A percentile compares a stretch with the other conserved stretches of the same genome.
Evolutionary conservation across 2,797 vertebrate genomes (phyloP).

Genomic region (Pangasius macronema): DNA sequence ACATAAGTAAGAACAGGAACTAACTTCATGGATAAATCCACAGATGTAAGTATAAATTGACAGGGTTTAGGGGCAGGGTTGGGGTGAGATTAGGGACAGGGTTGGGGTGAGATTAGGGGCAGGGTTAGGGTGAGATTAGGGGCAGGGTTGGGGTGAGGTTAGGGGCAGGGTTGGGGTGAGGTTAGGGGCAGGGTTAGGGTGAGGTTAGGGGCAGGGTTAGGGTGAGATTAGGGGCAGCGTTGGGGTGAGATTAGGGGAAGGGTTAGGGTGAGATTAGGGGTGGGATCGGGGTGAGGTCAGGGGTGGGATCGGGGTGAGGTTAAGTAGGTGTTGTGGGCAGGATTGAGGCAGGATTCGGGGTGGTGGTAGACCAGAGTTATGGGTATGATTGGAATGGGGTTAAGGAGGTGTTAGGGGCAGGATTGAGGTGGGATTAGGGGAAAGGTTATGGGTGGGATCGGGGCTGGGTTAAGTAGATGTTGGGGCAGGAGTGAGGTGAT

Average conservation of each 20-base stretch:
- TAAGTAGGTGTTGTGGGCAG: not conserved
- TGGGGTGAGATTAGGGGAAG: too few relatives aligned
- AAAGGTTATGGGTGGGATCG: not conserved
- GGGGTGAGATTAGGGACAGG: not conserved
- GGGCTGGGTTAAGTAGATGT: not conserved
- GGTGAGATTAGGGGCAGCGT: not conserved
- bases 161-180: not conserved
- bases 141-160: not conserved
- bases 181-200: not conserved
- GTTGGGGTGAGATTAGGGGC: not conserved
- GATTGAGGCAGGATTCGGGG: not conserved
- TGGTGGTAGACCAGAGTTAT: not conserved
- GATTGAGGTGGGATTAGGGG: not conserved
- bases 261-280: not conserved
- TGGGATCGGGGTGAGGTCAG: not conserved
- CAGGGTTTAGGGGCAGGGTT: not conserved
- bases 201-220: not conserved
- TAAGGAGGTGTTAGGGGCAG: not conserved
- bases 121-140: not conserved
- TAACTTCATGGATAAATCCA: not conserved
- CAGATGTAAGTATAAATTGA: not conserved
- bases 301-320: not conserved
- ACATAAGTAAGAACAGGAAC: not conserved
- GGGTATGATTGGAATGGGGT: not conserved
- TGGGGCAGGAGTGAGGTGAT: not conserved